Conservation (phyloP, 1,140 invertebrate genomes). For the Watersipora subatra region DNA sequence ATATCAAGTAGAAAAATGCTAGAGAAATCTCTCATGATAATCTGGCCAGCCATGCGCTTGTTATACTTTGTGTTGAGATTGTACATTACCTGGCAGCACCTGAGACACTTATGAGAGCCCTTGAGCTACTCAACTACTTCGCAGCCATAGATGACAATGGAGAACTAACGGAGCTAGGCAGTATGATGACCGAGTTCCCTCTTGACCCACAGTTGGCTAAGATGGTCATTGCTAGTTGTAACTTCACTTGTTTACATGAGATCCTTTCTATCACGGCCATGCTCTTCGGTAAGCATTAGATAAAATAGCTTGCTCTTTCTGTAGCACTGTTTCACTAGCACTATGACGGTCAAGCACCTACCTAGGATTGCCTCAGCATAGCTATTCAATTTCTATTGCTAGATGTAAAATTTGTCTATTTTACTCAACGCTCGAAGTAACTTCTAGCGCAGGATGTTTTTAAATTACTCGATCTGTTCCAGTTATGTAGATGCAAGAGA, state of each 20-base stretch:
- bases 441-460: too few species aligned
- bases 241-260: constrained; percentile 98
- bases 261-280: constrained; percentile 96
- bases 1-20: too few species aligned
- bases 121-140: constrained; percentile 93
- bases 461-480: too few species aligned
- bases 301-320: neutral
- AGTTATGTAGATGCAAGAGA: too few species aligned
- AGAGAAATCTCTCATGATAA: too few species aligned
- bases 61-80: neutral
- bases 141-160: constrained; percentile 86
- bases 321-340: neutral
- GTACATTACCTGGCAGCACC: constrained; percentile 58
- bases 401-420: too few species aligned
- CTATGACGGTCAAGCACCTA: too few species aligned
- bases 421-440: too few species aligned
- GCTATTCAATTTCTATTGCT: too few species aligned
- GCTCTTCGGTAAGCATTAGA: constrained; percentile 84
- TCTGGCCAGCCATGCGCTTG: too few species aligned
- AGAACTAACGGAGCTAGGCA: constrained; percentile 43
- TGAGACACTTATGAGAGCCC: constrained; percentile 95
- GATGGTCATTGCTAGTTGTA: constrained; percentile 87
- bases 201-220: constrained; percentile 96
- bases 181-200: constrained; percentile 98
- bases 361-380: too few species aligned